These are phyloP conservation scores for Flexamia atlantica DNA, from an alignment of 2,888 invertebrate genomes.

Conservation along the genomic window DNA sequence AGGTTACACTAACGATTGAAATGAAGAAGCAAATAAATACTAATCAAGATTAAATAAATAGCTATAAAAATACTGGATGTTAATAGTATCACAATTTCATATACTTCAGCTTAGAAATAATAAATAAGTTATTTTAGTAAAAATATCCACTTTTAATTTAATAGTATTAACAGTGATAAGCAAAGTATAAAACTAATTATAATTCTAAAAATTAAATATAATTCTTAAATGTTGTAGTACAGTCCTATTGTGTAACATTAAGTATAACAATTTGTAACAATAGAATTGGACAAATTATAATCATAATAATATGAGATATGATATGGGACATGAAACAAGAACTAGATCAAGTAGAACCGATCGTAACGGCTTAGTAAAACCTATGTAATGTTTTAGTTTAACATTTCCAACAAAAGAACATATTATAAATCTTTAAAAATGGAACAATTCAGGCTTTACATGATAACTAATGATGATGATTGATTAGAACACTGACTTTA, in stretches of 20 bases:
- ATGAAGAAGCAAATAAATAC: background rate
- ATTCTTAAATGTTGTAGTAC: background rate
- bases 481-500: constrained; percentile 51
- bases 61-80: constrained; percentile 22
- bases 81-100: constrained; percentile 38
- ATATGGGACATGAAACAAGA: constrained; percentile 7
- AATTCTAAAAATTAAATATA: constrained; percentile 10
- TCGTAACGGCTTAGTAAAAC: constrained; percentile 5
- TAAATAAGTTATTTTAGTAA: background rate
- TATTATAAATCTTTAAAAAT: constrained; percentile 41
- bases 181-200: background rate
- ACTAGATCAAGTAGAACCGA: background rate
- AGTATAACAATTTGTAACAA: constrained; percentile 51
- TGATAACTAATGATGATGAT: constrained; percentile 16
- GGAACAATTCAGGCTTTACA: constrained; percentile 60
- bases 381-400: constrained; percentile 16
- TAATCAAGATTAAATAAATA: background rate
- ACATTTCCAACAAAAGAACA: constrained; percentile 48
- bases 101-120: constrained; percentile 1
- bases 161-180: background rate
- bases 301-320: background rate
- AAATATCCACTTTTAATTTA: background rate
- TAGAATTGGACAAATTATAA: constrained; percentile 11
- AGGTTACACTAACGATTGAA: constrained; percentile 10
- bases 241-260: constrained; percentile 33